Evolutionary conservation across 2,797 vertebrate genomes (phyloP).

Genomic region (Malacoraja senta): DNA sequence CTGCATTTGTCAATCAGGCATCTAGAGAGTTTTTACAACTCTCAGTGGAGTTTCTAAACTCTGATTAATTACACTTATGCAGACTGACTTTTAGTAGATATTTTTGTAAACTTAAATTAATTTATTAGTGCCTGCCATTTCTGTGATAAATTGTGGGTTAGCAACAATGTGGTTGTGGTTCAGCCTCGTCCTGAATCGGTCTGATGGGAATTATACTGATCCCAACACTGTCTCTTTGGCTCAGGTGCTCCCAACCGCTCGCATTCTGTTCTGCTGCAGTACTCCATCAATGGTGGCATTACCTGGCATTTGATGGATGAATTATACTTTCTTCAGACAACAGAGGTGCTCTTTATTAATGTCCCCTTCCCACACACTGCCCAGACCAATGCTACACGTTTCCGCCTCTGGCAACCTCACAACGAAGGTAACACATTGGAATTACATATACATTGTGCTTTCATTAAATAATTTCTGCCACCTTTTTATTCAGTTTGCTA

Average conservation of each 20-base stretch:
- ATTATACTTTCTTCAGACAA: slow-evolving; percentile 91
- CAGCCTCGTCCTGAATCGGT: background rate
- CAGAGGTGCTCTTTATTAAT: slow-evolving; percentile 86
- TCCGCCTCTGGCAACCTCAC: slow-evolving; percentile 95
- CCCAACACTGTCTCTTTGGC: slow-evolving; percentile 39
- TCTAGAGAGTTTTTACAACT: background rate
- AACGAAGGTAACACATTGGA: slow-evolving; percentile 71
- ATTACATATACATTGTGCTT: background rate
- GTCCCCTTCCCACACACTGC: slow-evolving; percentile 77
- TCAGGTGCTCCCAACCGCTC: slow-evolving; percentile 87
- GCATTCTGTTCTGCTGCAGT: slow-evolving; percentile 87
- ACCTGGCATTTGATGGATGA: slow-evolving; percentile 93
- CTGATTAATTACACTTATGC: too few relatives aligned
- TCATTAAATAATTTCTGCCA: background rate
- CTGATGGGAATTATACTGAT: background rate
- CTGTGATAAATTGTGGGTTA: background rate
- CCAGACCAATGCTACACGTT: slow-evolving; percentile 84
- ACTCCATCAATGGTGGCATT: slow-evolving; percentile 88
- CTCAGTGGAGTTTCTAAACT: background rate
- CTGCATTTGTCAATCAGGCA: background rate
- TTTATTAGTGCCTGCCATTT: background rate
- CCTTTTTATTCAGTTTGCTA: background rate
- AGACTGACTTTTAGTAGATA: background rate
- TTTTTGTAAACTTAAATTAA: background rate
- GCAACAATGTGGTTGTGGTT: too few relatives aligned